A percentile compares a stretch with the other conserved stretches of the same genome.
phyloP scores from a whole-genome alignment of 2,113 vertebrate species.

The Leucopsar rothschildi region DNA sequence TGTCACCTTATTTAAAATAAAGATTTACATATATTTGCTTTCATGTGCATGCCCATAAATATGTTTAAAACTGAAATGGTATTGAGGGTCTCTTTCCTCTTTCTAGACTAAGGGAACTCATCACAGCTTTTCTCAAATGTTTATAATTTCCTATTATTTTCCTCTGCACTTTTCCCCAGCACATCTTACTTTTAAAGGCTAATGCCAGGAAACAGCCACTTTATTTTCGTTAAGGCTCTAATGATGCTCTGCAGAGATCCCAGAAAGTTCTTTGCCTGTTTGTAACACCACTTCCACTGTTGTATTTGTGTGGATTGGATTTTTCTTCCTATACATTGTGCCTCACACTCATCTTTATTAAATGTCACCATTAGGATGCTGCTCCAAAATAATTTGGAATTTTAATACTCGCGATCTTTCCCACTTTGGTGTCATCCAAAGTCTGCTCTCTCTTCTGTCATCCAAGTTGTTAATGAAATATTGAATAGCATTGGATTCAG shows the following conservation, averaged over 20 bases:
- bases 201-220: not conserved
- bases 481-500: not conserved
- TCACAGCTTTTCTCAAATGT: not conserved
- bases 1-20: not conserved
- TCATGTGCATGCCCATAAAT: not conserved
- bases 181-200: not conserved
- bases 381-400: slow-evolving; percentile 34
- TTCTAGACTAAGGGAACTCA: not conserved
- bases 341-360: not conserved
- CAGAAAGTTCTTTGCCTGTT: not conserved
- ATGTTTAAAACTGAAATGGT: not conserved
- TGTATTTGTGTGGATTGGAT: not conserved
- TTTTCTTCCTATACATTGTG: not conserved
- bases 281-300: not conserved
- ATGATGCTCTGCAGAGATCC: not conserved
- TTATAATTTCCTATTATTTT: not conserved
- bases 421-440: slow-evolving; percentile 44
- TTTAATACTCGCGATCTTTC: not conserved
- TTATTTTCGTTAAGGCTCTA: not conserved
- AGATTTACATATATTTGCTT: not conserved
- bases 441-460: slow-evolving; percentile 15
- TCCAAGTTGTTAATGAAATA: slow-evolving; percentile 59
- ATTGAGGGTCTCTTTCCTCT: not conserved
- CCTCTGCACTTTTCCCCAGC: not conserved
- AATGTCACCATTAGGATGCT: slow-evolving; percentile 19